Conservation (phyloP, 2,888 invertebrate genomes). For the Drosophila parthenogenetica region DNA sequence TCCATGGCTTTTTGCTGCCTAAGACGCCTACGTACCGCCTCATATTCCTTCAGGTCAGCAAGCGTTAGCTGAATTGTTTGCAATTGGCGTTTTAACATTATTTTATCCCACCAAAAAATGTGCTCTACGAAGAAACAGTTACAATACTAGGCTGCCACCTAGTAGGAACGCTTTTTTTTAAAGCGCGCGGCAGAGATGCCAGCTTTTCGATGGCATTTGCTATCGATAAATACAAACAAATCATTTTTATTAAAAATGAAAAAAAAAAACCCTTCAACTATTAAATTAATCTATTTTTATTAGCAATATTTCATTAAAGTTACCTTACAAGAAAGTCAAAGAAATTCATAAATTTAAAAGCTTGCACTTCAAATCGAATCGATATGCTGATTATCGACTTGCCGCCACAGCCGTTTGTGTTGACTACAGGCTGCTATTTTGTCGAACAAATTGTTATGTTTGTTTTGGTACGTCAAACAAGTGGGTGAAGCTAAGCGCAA, state of each 20-base stretch:
- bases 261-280: too few relatives aligned
- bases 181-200: slow-evolving; percentile 54
- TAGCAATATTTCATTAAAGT: too few relatives aligned
- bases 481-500: slow-evolving; percentile 26
- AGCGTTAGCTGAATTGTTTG: slow-evolving; percentile 57
- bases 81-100: slow-evolving; percentile 62
- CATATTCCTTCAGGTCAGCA: slow-evolving; percentile 61
- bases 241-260: too few relatives aligned
- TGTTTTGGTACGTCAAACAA: slow-evolving; percentile 44
- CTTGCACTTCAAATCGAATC: neutral
- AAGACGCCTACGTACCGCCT: slow-evolving; percentile 48
- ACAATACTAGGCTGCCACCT: slow-evolving; percentile 48
- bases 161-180: slow-evolving; percentile 28
- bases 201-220: slow-evolving; percentile 10
- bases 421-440: slow-evolving; percentile 26
- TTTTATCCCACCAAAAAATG: slow-evolving; percentile 5
- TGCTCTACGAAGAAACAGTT: slow-evolving; percentile 41
- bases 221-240: slow-evolving; percentile 6
- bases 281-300: too few relatives aligned
- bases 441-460: slow-evolving; percentile 13
- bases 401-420: slow-evolving; percentile 30
- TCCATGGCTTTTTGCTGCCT: slow-evolving; percentile 31
- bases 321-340: too few relatives aligned
- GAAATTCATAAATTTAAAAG: too few relatives aligned
- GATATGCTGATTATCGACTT: slow-evolving; percentile 26